Conservation (phyloP, 2,888 invertebrate species). For the Tetramorium bicarinatum region DNA sequence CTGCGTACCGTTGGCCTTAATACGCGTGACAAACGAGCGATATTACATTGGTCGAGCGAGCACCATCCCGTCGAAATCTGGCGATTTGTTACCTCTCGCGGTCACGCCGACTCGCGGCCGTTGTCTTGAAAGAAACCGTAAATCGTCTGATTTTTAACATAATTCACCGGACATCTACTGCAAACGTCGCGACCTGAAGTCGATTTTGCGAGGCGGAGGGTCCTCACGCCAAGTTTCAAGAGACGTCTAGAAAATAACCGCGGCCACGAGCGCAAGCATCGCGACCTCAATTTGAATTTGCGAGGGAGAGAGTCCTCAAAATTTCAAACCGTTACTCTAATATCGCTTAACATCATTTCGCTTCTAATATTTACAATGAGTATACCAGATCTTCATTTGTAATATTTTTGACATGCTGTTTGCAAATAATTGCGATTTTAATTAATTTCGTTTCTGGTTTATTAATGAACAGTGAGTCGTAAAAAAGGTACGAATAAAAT, state of each 20-base stretch:
- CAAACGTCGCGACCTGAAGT: conserved; percentile 15
- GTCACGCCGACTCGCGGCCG: conserved; percentile 20
- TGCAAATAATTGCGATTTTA: not conserved
- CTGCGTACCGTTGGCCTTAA: conserved; percentile 54
- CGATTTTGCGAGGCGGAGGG: conserved; percentile 19
- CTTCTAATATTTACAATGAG: not conserved
- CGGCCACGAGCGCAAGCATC: not conserved
- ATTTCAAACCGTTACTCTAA: conserved; percentile 26
- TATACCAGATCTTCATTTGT: not conserved
- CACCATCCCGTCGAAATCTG: conserved; percentile 49
- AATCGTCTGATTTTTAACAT: conserved; percentile 36
- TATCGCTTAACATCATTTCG: not conserved
- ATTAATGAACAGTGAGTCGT: too few species aligned
- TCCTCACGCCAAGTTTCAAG: conserved; percentile 18
- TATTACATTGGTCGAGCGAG: conserved; percentile 54
- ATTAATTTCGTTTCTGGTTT: conserved; percentile 8
- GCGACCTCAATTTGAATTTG: conserved; percentile 15
- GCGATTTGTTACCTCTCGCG: conserved; percentile 57
- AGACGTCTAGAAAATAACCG: conserved; percentile 13
- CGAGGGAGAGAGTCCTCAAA: not conserved
- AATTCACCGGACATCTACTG: conserved; percentile 16
- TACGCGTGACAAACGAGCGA: conserved; percentile 67
- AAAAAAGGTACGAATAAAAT: not conserved
- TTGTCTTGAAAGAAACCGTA: conserved; percentile 28
- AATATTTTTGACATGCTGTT: not conserved